Percentiles rank a stretch among this genome's conserved stretches.
Evolutionary conservation across 2,888 invertebrate species (phyloP).

Genomic region (Willowsia nigromaculata): DNA sequence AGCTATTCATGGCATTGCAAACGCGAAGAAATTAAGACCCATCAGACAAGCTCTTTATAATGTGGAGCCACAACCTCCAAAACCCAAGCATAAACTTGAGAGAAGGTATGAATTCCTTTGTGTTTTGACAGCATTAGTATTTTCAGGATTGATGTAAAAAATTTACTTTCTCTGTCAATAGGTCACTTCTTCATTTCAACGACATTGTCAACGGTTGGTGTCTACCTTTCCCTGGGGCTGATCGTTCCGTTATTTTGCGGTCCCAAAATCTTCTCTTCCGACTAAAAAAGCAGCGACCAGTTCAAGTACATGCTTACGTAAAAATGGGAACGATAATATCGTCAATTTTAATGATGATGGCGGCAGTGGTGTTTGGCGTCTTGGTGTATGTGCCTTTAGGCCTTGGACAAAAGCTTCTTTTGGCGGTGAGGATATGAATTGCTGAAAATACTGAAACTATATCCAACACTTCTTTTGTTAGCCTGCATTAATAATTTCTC

Average conservation of each 20-base stretch:
- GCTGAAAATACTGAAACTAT: too few relatives aligned
- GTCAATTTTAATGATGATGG: slow-evolving; percentile 82
- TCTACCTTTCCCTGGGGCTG: slow-evolving; percentile 84
- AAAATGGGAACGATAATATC: slow-evolving; percentile 82
- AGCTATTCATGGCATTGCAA: slow-evolving; percentile 88
- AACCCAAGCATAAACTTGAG: slow-evolving; percentile 84
- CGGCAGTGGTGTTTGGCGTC: slow-evolving; percentile 84
- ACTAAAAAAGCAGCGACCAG: slow-evolving; percentile 86
- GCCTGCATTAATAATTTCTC: too few relatives aligned
- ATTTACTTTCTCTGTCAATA: too few relatives aligned
- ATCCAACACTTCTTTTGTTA: too few relatives aligned
- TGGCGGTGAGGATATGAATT: slow-evolving; percentile 84
- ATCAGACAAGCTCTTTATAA: slow-evolving; percentile 86
- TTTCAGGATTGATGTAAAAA: too few relatives aligned
- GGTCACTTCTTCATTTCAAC: slow-evolving; percentile 83
- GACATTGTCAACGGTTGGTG: slow-evolving; percentile 79
- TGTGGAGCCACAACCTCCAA: slow-evolving; percentile 83
- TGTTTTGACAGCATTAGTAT: too few relatives aligned
- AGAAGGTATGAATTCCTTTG: too few relatives aligned
- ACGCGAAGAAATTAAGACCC: slow-evolving; percentile 84
- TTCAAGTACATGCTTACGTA: slow-evolving; percentile 89
- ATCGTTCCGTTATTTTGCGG: slow-evolving; percentile 89
- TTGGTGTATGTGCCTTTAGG: slow-evolving; percentile 83
- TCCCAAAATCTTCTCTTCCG: slow-evolving; percentile 89
- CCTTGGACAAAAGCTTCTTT: slow-evolving; percentile 85